phyloP scores from a whole-genome alignment of 2,888 invertebrate species.

The Rotaria sp. region DNA sequence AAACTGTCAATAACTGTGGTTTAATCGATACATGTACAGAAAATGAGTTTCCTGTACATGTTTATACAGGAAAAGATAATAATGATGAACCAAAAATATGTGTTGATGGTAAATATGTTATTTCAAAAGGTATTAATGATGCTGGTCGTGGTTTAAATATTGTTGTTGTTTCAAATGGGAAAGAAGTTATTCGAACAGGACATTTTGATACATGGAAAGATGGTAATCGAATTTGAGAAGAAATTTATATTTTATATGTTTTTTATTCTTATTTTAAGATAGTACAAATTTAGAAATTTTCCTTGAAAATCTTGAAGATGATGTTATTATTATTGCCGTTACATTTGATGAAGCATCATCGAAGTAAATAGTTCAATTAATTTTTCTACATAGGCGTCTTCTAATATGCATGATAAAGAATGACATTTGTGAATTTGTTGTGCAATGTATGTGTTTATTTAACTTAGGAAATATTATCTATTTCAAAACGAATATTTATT shows the following conservation, averaged over 20 bases:
- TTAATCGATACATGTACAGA: slow-evolving; percentile 52
- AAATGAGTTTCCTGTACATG: slow-evolving; percentile 55
- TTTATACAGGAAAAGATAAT: slow-evolving; percentile 59
- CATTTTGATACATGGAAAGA: slow-evolving; percentile 60
- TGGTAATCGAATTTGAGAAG: slow-evolving; percentile 46
- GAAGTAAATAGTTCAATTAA: slow-evolving; percentile 49
- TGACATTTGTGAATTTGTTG: background rate
- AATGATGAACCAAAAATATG: slow-evolving; percentile 59
- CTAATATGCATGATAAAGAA: too few species aligned
- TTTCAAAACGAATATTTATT: background rate
- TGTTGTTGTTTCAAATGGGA: slow-evolving; percentile 57
- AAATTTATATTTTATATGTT: background rate
- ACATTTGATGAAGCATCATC: slow-evolving; percentile 60
- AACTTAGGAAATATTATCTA: background rate
- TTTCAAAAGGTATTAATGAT: slow-evolving; percentile 55
- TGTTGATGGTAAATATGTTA: slow-evolving; percentile 58
- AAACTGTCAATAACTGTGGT: slow-evolving; percentile 56
- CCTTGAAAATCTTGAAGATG: slow-evolving; percentile 51
- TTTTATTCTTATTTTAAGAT: slow-evolving; percentile 47
- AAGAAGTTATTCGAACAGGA: slow-evolving; percentile 55
- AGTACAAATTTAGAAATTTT: slow-evolving; percentile 56
- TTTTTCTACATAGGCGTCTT: too few species aligned
- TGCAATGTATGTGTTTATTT: background rate
- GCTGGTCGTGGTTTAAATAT: slow-evolving; percentile 61
- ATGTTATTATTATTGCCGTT: slow-evolving; percentile 59